A percentile compares a stretch with the other conserved stretches of the same genome.
These are phyloP conservation scores for Onychomys arenicola DNA, from an alignment of 2,797 vertebrate species.

Conservation along the genomic window DNA sequence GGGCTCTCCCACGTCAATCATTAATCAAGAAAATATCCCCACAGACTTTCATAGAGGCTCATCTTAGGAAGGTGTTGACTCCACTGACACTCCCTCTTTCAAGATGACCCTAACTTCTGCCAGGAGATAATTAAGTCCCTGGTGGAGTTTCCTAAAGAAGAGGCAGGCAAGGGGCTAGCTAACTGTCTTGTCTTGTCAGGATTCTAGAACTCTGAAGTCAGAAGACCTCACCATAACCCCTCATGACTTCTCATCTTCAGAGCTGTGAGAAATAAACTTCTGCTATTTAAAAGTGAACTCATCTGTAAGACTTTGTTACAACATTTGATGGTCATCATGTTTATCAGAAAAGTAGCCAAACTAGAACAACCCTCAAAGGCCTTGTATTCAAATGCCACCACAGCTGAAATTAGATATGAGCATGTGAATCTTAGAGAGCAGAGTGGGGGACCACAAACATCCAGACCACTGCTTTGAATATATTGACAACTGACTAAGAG, in stretches of 20 bases:
- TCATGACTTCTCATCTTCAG: neutral
- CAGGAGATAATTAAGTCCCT: neutral
- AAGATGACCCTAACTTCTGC: neutral
- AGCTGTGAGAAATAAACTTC: neutral
- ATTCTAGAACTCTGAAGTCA: neutral
- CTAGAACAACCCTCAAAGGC: too few relatives aligned
- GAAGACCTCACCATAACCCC: neutral
- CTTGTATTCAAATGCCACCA: too few relatives aligned
- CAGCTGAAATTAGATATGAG: too few relatives aligned
- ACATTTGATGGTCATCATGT: too few relatives aligned
- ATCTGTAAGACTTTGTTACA: neutral
- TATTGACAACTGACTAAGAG: neutral
- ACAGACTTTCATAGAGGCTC: neutral
- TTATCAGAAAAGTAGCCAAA: too few relatives aligned
- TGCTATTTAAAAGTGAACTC: neutral
- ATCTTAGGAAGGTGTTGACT: neutral
- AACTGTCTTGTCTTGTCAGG: neutral
- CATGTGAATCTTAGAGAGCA: too few relatives aligned
- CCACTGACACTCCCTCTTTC: neutral
- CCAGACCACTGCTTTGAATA: too few relatives aligned
- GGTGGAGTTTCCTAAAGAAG: neutral
- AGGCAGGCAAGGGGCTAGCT: neutral
- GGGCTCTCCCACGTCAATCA: too few relatives aligned
- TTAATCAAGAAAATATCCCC: neutral
- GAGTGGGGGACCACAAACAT: too few relatives aligned